Base-by-base conservation (phyloP, 2,888 invertebrate genomes). In the Crematogaster levior region DNA sequence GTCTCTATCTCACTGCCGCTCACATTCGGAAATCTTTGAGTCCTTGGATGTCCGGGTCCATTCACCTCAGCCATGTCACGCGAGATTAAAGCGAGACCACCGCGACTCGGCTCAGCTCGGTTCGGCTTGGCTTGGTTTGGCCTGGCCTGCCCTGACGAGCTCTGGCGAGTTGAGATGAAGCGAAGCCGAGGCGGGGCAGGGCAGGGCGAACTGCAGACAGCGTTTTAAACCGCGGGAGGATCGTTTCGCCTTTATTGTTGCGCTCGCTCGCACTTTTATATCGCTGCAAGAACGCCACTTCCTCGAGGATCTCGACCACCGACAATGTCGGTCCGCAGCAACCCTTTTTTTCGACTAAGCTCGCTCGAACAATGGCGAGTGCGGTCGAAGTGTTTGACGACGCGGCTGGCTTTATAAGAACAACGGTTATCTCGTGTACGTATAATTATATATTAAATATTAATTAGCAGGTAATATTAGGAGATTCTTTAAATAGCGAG, bases 71-170 rank as follows among this genome's bases (percentile, higher is more conserved):
- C 58, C 84, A 66, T 86, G 88, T 88, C 86, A 84, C 85, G 85
- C 86, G 84, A 88, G 88, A 88, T 88, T 88, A 83, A 82, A 79
- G 70, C 77, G 68, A 81, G 84, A 74, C 86, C 83, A 77, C 77
- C 68, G 56, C 77, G 68, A 48, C 48, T 27, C 30, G 56, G 30
- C 56, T 56, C 10, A 43, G 56, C 43, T 18, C 9, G 43, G 30
- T 30, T 21, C 15, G 27, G 27, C 27, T 51, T 10, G 48, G 21
- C n/a, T 27, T 12, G 53, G 60, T 9, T 9, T 7, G 24, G 34
- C 30, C 6, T 6, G 21, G n/a, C 6, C 10, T 6, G 43, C 6
- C 1, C 9, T 40, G 43, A 21, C 53, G 10, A 37, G 56, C n/a
- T 15, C 56, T 24, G 56, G 72, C 60, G 46, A 34, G 48, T 18